Evolutionary conservation across 2,797 vertebrate genomes (phyloP).

Genomic region (Rhabdophis nuchalis): DNA sequence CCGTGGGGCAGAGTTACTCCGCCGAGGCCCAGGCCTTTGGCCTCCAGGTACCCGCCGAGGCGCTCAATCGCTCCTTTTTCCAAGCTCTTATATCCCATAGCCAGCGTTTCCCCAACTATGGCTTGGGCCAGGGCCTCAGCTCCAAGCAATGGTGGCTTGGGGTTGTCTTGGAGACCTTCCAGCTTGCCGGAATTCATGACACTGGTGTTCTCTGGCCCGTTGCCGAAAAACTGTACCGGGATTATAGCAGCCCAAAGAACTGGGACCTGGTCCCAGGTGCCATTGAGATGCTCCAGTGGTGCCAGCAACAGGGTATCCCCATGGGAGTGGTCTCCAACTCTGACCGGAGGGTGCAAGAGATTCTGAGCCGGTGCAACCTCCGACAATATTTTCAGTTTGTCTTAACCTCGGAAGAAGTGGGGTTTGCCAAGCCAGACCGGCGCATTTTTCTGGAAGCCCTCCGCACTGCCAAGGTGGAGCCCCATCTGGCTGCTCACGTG

Average conservation of each 20-base stretch:
- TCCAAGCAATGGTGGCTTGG: constrained; percentile 84
- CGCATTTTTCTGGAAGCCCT: constrained; percentile 82
- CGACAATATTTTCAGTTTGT: constrained; percentile 83
- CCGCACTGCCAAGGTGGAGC: constrained; percentile 63
- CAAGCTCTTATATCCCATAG: constrained; percentile 70
- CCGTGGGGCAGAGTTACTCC: constrained; percentile 84
- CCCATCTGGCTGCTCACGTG: constrained; percentile 74
- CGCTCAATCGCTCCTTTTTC: constrained; percentile 73
- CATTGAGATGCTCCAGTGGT: constrained; percentile 70
- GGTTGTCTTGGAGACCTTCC: constrained; percentile 80
- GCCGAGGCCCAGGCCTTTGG: constrained; percentile 75
- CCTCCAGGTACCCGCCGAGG: constrained; percentile 67
- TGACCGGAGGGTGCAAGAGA: constrained; percentile 79
- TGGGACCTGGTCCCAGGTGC: constrained; percentile 89
- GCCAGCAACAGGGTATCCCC: constrained; percentile 74
- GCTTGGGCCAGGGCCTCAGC: constrained; percentile 74
- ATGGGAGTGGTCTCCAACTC: constrained; percentile 91
- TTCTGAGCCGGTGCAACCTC: constrained; percentile 76
- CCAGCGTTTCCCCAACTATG: constrained; percentile 84
- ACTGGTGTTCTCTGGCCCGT: constrained; percentile 63
- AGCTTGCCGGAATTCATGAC: constrained; percentile 72
- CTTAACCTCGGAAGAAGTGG: constrained; percentile 82
- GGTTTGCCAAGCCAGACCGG: constrained; percentile 80
- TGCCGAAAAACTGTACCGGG: constrained; percentile 80
- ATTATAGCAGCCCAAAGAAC: constrained; percentile 75